Base-by-base conservation (phyloP, 2,797 vertebrate species). In the Ptychobarbus kaznakovi region DNA sequence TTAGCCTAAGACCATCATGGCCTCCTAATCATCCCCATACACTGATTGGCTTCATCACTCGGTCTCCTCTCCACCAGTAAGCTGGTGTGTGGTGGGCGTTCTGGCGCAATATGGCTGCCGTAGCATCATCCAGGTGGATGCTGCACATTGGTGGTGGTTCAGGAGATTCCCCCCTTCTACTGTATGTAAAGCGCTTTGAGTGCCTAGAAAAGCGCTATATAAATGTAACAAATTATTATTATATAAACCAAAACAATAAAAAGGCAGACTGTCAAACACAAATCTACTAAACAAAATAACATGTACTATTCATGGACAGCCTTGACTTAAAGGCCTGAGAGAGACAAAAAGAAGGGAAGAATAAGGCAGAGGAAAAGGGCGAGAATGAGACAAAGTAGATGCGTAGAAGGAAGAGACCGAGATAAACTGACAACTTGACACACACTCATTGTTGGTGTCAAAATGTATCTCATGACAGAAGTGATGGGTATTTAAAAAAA, bases 261-360 rank as follows among this genome's bases (percentile, higher is more conserved):
- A 70, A 80, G 25, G 88, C 92, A 91, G 91, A 89, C 91, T 88
- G 87, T 89, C 93, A 95, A 94, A 94, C 92, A 91, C 91, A 92
- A 93, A 93, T 92, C 89, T 90, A 91, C 91, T 91, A 95, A 92
- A 93, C 90, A 93, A 93, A 94, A 94, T 91, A 95, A 93, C 93
- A 95, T 95, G 88, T 93, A 95, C 93, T 94, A 95, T 96, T 95
- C 94, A 95, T 94, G 93, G 92, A 91, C 91, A 90, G 91, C 76
- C 92, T 91, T 90, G 90, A 91, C 91, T 94, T 92, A 93, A 93
- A 89, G 94, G 91, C 88, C 89, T 90, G 51, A 58, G 61, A 82
- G 73, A 79, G 35, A 78, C 38, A 6, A 32, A 80, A 63, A 86
- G 72, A 73, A 35, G 38, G 51, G 74, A 56, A 51, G 58, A 83